Evolutionary conservation across 2,888 invertebrate species (phyloP).

Genomic region (Magallana nippona): DNA sequence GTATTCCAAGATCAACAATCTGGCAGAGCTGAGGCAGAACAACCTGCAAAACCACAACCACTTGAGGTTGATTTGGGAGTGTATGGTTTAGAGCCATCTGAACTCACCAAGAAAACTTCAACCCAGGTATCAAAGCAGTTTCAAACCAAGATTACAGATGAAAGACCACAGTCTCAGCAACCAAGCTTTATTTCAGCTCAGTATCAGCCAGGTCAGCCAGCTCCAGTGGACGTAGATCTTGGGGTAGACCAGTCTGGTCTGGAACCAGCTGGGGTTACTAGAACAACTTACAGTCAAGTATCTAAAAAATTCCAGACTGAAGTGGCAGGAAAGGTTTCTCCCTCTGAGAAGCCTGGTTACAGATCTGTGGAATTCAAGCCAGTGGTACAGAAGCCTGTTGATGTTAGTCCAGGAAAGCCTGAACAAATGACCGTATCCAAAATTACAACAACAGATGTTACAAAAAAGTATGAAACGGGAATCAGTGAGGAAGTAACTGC

Average conservation of each 20-base stretch:
- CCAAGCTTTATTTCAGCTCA: background rate
- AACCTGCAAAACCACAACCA: background rate
- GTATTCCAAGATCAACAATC: background rate
- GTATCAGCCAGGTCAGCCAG: background rate
- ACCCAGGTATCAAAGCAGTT: slow-evolving; percentile 8
- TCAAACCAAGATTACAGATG: background rate
- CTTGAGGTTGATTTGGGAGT: slow-evolving; percentile 4
- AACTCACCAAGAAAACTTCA: slow-evolving; percentile 15
- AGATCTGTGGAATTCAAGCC: slow-evolving; percentile 20
- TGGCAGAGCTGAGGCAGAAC: background rate
- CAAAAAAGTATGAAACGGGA: slow-evolving; percentile 12
- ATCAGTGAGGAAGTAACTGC: slow-evolving; percentile 33
- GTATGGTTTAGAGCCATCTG: slow-evolving; percentile 7
- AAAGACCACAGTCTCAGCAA: background rate
- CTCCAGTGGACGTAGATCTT: background rate
- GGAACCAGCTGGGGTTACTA: slow-evolving; percentile 10
- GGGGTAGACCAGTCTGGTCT: slow-evolving; percentile 9
- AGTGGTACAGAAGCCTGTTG: background rate
- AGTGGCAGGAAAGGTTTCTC: background rate
- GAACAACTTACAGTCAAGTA: background rate
- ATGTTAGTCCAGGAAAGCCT: background rate
- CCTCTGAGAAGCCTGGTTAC: background rate
- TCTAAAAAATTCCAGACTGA: slow-evolving; percentile 16
- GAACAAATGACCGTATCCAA: background rate
- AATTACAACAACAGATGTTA: background rate